phyloP scores from a whole-genome alignment of 1,140 invertebrate species.

The Pseudoatta argentina region DNA sequence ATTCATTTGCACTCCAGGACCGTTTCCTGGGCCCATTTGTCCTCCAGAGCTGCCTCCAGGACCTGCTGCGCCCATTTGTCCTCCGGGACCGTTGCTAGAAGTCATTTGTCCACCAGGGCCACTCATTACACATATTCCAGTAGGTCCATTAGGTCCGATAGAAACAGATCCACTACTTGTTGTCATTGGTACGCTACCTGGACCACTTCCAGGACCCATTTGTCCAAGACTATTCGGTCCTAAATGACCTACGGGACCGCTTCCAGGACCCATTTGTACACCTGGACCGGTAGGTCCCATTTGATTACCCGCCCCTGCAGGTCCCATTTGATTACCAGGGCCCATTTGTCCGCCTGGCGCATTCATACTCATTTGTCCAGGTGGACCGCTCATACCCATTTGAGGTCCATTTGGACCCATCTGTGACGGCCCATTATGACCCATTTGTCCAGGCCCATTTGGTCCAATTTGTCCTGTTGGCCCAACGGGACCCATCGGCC shows the following conservation, averaged over 20 bases:
- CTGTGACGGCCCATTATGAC: constrained; percentile 70
- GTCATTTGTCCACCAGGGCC: constrained; percentile 67
- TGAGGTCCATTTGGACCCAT: constrained; percentile 73
- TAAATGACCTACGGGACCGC: constrained; percentile 62
- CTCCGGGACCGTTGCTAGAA: constrained; percentile 62
- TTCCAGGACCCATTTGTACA: constrained; percentile 69
- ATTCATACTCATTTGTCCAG: constrained; percentile 72
- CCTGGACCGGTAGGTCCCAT: constrained; percentile 65
- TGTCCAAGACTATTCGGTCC: constrained; percentile 66
- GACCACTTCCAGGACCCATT: constrained; percentile 69
- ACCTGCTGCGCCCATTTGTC: constrained; percentile 60
- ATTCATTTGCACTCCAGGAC: constrained; percentile 66
- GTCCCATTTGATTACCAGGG: constrained; percentile 69
- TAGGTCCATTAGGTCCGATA: constrained; percentile 67
- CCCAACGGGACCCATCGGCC: constrained; percentile 64
- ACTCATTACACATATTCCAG: constrained; percentile 59
- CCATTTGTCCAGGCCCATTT: constrained; percentile 70
- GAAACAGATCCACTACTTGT: constrained; percentile 59
- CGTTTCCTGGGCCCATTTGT: constrained; percentile 67
- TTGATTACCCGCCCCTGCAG: constrained; percentile 61
- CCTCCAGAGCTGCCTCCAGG: constrained; percentile 61
- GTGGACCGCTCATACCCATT: constrained; percentile 63
- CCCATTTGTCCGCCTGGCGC: constrained; percentile 65
- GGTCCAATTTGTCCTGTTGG: constrained; percentile 69
- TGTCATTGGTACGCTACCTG: constrained; percentile 63